Evolutionary conservation across 2,113 vertebrate genomes (phyloP), one percentile per base, ranked within the genome.

Genomic region (Antennarius striatus): DNA sequence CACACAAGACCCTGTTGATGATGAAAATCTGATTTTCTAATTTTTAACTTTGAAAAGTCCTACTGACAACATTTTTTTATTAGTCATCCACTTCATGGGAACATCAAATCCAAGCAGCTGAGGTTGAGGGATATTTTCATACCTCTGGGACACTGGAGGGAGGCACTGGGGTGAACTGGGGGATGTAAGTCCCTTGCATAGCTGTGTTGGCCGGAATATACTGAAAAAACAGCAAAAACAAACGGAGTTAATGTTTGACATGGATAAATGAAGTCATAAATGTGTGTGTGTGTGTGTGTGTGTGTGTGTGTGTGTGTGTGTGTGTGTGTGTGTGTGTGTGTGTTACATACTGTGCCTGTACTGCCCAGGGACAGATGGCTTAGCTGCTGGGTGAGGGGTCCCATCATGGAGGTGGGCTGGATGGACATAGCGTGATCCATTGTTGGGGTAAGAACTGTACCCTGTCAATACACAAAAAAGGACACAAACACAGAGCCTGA

Each of bases 401-500:
- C 93, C 93, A 98, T 94, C 93, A 96, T 90, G 60, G 95, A 96
- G 16, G 94, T 93, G 83, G 95, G 93, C 91, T 96, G 96, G 68
- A 97, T 94, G 87, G 96, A 94, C 92, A 96, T 93, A 61, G 94
- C 81, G 13, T 95, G 96, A 67, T 96, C 96, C 94, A 95, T 91
- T 11, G 94, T 91, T 52, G 94, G 94, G 14, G 95, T 94, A 83
- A 96, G 91, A 82, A 97, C 91, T n/a, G 95, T 92, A 75, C 96
- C 95, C 96, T 96, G 81, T 36, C 36, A 16, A 81, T 0, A 14
- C 59, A 80, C 2, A 76, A 5, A 68, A 5, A 71, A 4, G 56
- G 17, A 63, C 11, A 52, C 8, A 63, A 28, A 15, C 5, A 16
- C 3, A 9, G 39, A 3, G 2, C 1, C 36, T 16, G 40, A 50